Base-by-base conservation (phyloP, 2,113 vertebrate species). In the Micromys minutus region DNA sequence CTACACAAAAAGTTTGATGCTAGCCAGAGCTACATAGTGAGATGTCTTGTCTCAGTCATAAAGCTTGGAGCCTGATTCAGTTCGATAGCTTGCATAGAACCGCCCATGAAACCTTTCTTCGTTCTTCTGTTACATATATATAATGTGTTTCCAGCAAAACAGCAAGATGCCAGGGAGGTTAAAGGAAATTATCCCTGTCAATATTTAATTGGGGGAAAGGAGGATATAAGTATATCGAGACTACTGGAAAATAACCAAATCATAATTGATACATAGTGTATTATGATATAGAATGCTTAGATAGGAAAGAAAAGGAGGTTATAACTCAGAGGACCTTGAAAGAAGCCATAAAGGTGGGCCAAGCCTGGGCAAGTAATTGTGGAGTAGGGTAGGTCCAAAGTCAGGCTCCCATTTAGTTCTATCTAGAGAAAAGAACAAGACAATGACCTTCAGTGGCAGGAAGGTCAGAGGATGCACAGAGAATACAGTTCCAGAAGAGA, bases 391-490 rank as follows among this genome's bases (percentile, higher is more conserved):
- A 26, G 63, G 17, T 34, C 34, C 55, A 13, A 9, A 39, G 22
- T 55, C 89, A 55, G 65, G 77, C 34, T 34, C 16, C 16, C 59
- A 72, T 90, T 89, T 0, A 3, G 26, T 29, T 50, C 12, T 67
- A 16, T 42, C 13, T 63, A 10, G 34, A 34, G 21, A 45, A 71
- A 52, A 63, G 24, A 31, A 42, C 65, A 69, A 67, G 39, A 45
- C 77, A 24, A 22, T n/a, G 13, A 15, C n/a, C 63, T 24, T 80
- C 57, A 29, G 47, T 19, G 61, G 31, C n/a, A 80, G 77, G 47
- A 94, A 87, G 72, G n/a, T 69, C 83, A 85, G 47, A 77, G 84
- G 45, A 21, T n/a, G n/a, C 91, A 93, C 47, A 72, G 59, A 90
- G 42, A 96, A 42, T 21, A 5, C 8, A n/a, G 7, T 36, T 77